Evolutionary conservation across 2,888 invertebrate species (phyloP), one percentile per base, ranked within the genome.

Genomic region (Lathronympha strigana): DNA sequence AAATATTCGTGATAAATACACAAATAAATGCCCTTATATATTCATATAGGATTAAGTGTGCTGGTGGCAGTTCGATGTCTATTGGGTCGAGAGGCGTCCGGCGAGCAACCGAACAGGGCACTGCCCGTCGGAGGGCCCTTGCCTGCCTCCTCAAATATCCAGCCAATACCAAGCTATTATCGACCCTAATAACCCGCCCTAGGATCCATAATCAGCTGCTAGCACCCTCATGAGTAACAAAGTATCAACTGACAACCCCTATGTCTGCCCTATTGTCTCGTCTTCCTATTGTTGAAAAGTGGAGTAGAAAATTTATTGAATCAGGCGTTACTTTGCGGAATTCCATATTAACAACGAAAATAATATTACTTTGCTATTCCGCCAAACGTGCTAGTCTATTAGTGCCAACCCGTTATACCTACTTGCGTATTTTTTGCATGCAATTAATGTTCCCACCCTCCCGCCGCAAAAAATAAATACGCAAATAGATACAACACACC

Each of bases 81-180:
- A 66, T 83, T 85, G 81, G 88, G 87, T 88, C 88, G 86, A 86
- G 88, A 76, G 82, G 77, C 72, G 73, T 63, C 68, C 75, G 72
- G 75, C 74, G 73, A 53, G 36, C 45, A 66, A 54, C 61, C 69
- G 66, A 75, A 72, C 70, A 73, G 81, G 79, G 77, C 81, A 79
- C 77, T 77, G 87, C 69, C 80, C 87, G 81, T 60, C 75, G 54
- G 72, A 89, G 88, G 73, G 86, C 84, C 67, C 86, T 88, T 72
- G 69, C 73, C 72, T 60, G 71, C 76, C 82, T 81, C 76, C 86
- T 87, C 76, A 76, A 84, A 79, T 76, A 73, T 72, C 76, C 76
- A 71, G 71, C 76, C 51, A 9, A 6, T 25, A 13, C 28, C 54
- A 23, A 25, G 28, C 50, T 15, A 53, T 40, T 60, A 45, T n/a